Percentiles rank a stretch among this genome's conserved stretches.
Evolutionary conservation across 2,888 invertebrate genomes (phyloP).

Genomic region (Diachrysia chrysitis): DNA sequence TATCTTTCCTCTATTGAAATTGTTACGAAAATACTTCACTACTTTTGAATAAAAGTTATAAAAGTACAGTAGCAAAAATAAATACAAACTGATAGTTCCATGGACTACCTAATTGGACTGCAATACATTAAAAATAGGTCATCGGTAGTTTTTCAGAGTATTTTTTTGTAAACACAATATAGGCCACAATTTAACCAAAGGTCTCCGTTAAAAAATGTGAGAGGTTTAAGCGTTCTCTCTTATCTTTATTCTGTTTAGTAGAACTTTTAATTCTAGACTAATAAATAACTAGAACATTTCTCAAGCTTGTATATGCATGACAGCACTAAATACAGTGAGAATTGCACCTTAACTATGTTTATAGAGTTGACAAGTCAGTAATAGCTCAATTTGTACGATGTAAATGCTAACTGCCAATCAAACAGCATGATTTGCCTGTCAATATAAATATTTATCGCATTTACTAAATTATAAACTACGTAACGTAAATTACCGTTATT

Average conservation of each 20-base stretch:
- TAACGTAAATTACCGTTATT: not conserved
- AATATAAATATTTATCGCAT: not conserved
- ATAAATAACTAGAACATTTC: not conserved
- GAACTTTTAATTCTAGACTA: not conserved
- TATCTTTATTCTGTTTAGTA: not conserved
- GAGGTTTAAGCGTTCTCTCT: too few relatives aligned
- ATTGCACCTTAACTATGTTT: not conserved
- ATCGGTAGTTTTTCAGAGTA: too few relatives aligned
- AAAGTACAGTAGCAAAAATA: too few relatives aligned
- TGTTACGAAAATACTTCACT: too few relatives aligned
- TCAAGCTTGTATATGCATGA: not conserved
- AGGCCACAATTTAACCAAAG: too few relatives aligned
- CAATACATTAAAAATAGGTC: too few relatives aligned
- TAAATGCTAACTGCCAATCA: slow-evolving; percentile 7
- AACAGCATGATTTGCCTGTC: not conserved
- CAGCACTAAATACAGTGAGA: not conserved
- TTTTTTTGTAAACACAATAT: too few relatives aligned
- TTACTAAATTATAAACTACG: not conserved
- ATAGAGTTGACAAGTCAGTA: not conserved
- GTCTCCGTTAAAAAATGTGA: too few relatives aligned
- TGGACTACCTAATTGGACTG: too few relatives aligned
- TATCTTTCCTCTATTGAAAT: too few relatives aligned
- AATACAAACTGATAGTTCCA: too few relatives aligned
- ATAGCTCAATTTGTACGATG: not conserved
- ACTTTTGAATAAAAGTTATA: too few relatives aligned